Percentiles rank a stretch among this genome's conserved stretches.
Evolutionary conservation across 2,113 vertebrate genomes (phyloP).

Genomic region (Petrocephalus microphthalmus): DNA sequence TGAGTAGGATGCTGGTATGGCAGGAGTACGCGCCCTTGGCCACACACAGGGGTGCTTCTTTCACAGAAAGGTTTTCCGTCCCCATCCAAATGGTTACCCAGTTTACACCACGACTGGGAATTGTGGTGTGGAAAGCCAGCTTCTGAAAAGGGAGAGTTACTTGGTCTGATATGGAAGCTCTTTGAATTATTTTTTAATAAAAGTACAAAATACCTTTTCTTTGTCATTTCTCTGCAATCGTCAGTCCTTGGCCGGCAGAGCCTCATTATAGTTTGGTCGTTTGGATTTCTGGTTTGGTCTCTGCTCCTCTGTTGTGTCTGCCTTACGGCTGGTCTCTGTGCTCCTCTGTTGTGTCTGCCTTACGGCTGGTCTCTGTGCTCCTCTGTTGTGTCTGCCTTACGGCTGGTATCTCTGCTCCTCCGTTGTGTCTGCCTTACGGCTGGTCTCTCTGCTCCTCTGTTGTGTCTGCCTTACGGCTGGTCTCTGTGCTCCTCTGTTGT

Average conservation of each 20-base stretch:
- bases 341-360: not conserved
- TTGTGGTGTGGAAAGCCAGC: not conserved
- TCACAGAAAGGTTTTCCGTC: not conserved
- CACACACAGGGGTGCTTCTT: not conserved
- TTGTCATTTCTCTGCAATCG: not conserved
- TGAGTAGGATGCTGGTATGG: no score
- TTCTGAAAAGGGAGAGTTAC: not conserved
- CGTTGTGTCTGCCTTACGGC: not conserved
- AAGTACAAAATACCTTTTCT: not conserved
- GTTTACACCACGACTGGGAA: not conserved
- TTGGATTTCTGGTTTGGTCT: not conserved
- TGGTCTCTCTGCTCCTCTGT: not conserved
- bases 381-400: not conserved
- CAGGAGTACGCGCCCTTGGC: not conserved
- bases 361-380: not conserved
- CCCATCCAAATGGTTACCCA: not conserved
- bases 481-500: not conserved
- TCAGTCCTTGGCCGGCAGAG: not conserved
- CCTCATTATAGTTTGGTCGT: not conserved
- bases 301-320: not conserved
- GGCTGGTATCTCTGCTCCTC: not conserved
- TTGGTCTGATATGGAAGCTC: not conserved
- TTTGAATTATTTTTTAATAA: not conserved
- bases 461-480: not conserved
- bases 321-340: not conserved